These are phyloP conservation scores for Nylanderia fulva DNA, from an alignment of 1,140 invertebrate genomes.

Conservation along the genomic window DNA sequence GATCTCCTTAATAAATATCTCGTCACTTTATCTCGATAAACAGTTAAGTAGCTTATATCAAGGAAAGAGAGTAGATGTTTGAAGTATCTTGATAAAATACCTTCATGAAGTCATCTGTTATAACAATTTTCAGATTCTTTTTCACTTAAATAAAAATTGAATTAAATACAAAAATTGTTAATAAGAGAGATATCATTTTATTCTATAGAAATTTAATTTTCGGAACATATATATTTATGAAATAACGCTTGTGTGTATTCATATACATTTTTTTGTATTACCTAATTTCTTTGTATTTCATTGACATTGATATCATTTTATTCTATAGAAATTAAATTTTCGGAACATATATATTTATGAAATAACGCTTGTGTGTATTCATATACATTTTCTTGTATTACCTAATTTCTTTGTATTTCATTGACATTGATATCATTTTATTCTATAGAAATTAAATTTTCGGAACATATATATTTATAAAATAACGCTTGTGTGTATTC, in stretches of 20 bases:
- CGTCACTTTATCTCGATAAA: not conserved
- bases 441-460: not conserved
- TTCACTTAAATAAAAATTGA: not conserved
- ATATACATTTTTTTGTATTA: not conserved
- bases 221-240: not conserved
- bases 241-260: constrained; percentile 23
- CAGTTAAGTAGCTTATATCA: not conserved
- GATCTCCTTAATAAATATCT: not conserved
- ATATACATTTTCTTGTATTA: not conserved
- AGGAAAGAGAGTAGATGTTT: not conserved
- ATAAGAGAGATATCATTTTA: no score
- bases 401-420: not conserved
- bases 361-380: constrained; percentile 23
- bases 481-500: constrained; percentile 23
- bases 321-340: not conserved
- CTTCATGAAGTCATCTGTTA: not conserved
- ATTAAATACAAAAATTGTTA: not conserved
- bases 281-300: not conserved
- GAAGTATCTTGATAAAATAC: not conserved
- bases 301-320: no score
- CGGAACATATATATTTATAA: not conserved
- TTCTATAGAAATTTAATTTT: not conserved
- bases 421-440: no score
- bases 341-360: not conserved
- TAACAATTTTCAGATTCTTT: not conserved